Evolutionary conservation across 2,113 vertebrate genomes (phyloP), one percentile per base, ranked within the genome.

Genomic region (Charadrius vociferus): DNA sequence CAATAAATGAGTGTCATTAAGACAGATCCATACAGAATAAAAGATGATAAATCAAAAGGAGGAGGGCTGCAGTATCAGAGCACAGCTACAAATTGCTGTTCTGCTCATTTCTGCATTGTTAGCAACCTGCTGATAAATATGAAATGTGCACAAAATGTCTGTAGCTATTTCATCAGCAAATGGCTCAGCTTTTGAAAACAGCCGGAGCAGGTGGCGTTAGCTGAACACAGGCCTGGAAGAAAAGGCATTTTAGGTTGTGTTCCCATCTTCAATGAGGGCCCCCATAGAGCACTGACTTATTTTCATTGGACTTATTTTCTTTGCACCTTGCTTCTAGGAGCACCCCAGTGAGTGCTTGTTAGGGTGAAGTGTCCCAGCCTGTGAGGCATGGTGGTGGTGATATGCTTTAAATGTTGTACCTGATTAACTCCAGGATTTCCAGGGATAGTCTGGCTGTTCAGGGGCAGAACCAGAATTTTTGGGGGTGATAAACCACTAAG

Each of bases 1-100:
- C 97, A 97, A 96, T 97, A 96, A 93, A 84, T 93, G 94, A 94
- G 74, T 82, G 73, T 92, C 94, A 95, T 96, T 97, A 97, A 95
- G 95, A 91, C 34, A 83, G 66, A 97, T 96, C 91, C 81, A 88
- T 95, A 95, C 43, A 78, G 71, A 58, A 93, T 89, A 91, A 92
- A 88, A 75, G 32, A 88, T 56, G 41, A 62, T 96, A 89, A 96
- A 96, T 96, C 92, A 95, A 94, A 93, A 86, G 56, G 52, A 95
- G 87, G 74, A 90, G 56, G 68, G 22, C 52, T 93, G 74, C 92
- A 93, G 37, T 36, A 82, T 82, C 71, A 73, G 50, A 95, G 50
- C 84, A 88, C 83, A 82, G 92, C 80, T 93, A 95, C 84, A 93
- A 95, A 95, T 92, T 90, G 81, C 94, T 95, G 73, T 73, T 94